phyloP scores from a whole-genome alignment of 2,888 invertebrate genomes.

The Hermaeophaga mercurialis region DNA sequence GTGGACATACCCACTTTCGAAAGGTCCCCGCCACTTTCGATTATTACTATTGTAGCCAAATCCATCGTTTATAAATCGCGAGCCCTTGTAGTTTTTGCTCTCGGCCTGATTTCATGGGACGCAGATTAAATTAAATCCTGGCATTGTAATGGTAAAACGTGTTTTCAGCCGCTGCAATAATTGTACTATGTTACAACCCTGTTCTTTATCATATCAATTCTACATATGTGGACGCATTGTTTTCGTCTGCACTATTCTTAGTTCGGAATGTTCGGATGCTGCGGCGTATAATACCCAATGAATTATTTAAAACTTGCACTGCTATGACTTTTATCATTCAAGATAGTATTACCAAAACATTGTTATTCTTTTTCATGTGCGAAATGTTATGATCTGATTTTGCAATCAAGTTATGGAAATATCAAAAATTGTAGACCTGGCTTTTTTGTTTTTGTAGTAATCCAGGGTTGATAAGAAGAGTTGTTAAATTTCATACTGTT shows the following conservation, averaged over 20 bases:
- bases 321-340: too few relatives aligned
- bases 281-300: constrained; percentile 1
- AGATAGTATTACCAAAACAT: too few relatives aligned
- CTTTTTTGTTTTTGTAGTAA: too few relatives aligned
- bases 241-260: constrained; percentile 38
- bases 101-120: constrained; percentile 45
- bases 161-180: constrained; percentile 55
- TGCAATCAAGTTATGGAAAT: too few relatives aligned
- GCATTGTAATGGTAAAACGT: constrained; percentile 56
- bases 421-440: too few relatives aligned
- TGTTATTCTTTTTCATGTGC: too few relatives aligned
- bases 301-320: constrained; percentile 12
- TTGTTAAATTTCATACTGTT: too few relatives aligned
- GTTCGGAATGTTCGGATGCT: constrained; percentile 7
- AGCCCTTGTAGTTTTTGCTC: constrained; percentile 40
- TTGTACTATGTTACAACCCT: constrained; percentile 51
- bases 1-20: constrained; percentile 33
- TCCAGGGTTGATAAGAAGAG: too few relatives aligned
- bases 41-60: constrained; percentile 50
- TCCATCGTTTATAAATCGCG: constrained; percentile 40
- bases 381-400: too few relatives aligned
- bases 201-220: constrained; percentile 53
- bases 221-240: constrained; percentile 50
- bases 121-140: constrained; percentile 56
- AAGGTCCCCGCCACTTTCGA: constrained; percentile 33